Percentiles rank a stretch among this genome's conserved stretches.
Evolutionary conservation across 2,888 invertebrate genomes (phyloP).

Genomic region (Asteroscopus sphinx): DNA sequence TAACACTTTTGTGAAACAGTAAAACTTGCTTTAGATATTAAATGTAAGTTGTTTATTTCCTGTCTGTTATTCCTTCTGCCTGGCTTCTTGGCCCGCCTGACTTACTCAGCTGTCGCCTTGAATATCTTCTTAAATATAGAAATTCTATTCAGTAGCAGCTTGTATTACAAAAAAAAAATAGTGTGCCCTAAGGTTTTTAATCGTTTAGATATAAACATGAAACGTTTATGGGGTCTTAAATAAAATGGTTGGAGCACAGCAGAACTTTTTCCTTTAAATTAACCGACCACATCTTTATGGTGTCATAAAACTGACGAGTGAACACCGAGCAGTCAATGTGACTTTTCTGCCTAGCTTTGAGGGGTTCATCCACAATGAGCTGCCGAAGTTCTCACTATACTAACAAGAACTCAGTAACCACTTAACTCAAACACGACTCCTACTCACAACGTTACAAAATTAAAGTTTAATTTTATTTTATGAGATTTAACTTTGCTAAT

Average conservation of each 20-base stretch:
- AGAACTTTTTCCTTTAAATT: slow-evolving; percentile 63
- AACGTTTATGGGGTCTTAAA: slow-evolving; percentile 43
- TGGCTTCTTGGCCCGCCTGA: background rate
- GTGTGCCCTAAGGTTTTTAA: slow-evolving; percentile 1
- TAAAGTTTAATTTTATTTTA: background rate
- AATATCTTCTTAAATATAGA: background rate
- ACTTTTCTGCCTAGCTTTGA: slow-evolving; percentile 7
- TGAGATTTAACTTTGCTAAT: background rate
- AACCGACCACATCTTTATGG: slow-evolving; percentile 65
- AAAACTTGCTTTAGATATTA: background rate
- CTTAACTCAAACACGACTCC: background rate
- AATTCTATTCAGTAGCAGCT: background rate
- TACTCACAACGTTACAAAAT: background rate
- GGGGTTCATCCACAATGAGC: slow-evolving; percentile 13
- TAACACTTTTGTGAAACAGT: background rate
- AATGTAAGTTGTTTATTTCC: background rate
- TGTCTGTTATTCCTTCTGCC: background rate
- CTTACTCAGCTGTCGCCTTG: background rate
- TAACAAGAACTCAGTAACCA: slow-evolving; percentile 5
- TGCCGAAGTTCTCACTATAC: slow-evolving; percentile 10
- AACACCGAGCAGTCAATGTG: slow-evolving; percentile 34
- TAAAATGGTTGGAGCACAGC: slow-evolving; percentile 53
- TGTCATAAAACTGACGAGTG: slow-evolving; percentile 61
- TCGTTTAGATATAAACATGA: slow-evolving; percentile 11
- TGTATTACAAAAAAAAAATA: background rate